Evolutionary conservation across 2,888 invertebrate species (phyloP), one percentile per base, ranked within the genome.

Genomic region (Sylvicola cinctus): DNA sequence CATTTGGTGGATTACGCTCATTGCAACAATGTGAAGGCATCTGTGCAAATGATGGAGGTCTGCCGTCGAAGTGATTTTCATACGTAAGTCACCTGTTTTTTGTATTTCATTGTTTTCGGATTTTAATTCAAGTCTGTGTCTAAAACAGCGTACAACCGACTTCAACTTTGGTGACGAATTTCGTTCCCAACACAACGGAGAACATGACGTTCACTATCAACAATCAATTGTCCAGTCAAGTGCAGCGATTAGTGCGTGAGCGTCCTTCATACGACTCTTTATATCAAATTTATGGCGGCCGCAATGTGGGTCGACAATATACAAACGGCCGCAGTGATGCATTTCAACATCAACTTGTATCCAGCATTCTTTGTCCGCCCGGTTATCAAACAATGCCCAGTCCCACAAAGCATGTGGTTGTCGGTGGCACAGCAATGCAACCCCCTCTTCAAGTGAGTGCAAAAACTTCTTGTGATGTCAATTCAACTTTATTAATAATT

Each of bases 11-110:
- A 95, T 58, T 95, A 91, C 60, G 88, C 90, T 11, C 91, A 93
- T 54, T 91, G 91, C 56, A 85, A 87, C 61, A 91, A 90, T 59
- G 91, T 93, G 16, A 93, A 95, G 60, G 87, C 91, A 15, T 88
- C 88, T 49, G 88, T 93, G 13, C 88, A 91, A 56, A 91, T 93
- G 81, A 95, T 95, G 93, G 93, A 95, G 64, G 69, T 73, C 26
- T 72, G 72, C 46, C 60, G 69, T 7, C 59, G 70, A 38, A 61
- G 58, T 36, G 58, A 60, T 41, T 59, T 57, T 43, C 60, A 60
- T 42, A 55, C 55, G 57, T 58, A 42, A 48, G 52, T 46, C 7
- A 20, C 29, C 31, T 34, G 12, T 26, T 16, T 14, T 27, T 34
- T n/a, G 13, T 23, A 13, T 34, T 4, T n/a, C 20, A 16, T 31